phyloP scores from a whole-genome alignment of 2,888 invertebrate species.

The Lasioglossum marginatum region DNA sequence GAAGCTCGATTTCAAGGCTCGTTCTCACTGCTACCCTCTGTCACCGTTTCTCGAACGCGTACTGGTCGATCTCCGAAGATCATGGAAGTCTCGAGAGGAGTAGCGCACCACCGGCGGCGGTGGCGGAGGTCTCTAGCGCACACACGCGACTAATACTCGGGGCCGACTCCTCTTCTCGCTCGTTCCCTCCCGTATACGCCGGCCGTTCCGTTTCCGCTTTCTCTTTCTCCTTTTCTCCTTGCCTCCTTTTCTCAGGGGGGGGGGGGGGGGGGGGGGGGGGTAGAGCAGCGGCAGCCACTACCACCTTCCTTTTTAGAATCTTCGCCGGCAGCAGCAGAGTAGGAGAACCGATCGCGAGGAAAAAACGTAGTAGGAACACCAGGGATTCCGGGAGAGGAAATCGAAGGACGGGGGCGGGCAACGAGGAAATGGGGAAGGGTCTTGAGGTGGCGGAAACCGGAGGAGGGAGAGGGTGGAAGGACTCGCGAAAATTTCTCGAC shows the following conservation, averaged over 20 bases:
- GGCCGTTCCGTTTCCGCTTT: conserved; percentile 44
- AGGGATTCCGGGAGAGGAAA: conserved; percentile 47
- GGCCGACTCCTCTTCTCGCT: conserved; percentile 1
- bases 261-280: too few relatives aligned
- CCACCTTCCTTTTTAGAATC: conserved; percentile 63
- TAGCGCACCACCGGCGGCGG: conserved; percentile 31
- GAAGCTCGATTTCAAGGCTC: conserved; percentile 11
- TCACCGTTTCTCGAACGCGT: conserved; percentile 68
- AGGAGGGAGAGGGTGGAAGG: conserved; percentile 21
- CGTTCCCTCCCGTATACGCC: conserved; percentile 20
- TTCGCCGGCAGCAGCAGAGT: conserved; percentile 37
- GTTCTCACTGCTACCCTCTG: conserved; percentile 49
- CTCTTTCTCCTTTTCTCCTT: conserved; percentile 37
- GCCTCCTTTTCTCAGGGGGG: conserved; percentile 20
- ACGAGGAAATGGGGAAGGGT: conserved; percentile 25
- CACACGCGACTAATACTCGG: conserved; percentile 52
- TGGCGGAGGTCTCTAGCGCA: conserved; percentile 57
- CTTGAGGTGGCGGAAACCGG: conserved; percentile 26
- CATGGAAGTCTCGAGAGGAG: conserved; percentile 68
- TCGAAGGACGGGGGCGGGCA: conserved; percentile 39
- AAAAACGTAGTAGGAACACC: conserved; percentile 44
- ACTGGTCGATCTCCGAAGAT: conserved; percentile 74
- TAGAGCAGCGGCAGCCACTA: conserved; percentile 20
- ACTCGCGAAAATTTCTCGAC: conserved; percentile 72
- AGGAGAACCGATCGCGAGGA: conserved; percentile 50